These are phyloP conservation scores for Prionace glauca DNA, from an alignment of 2,797 vertebrate genomes.

Conservation along the genomic window DNA sequence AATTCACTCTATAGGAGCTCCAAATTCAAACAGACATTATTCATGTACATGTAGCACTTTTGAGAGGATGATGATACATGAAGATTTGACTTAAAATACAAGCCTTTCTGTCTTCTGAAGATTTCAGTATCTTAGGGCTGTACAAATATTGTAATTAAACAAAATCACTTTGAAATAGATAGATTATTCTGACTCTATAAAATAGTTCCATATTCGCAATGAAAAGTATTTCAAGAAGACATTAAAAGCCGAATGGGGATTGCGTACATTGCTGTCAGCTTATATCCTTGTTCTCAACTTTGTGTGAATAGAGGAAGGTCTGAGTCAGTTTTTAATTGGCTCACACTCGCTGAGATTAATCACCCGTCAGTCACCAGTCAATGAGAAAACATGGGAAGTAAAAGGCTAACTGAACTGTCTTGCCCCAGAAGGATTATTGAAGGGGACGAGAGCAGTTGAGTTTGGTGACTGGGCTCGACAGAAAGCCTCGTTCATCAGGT, in stretches of 20 bases:
- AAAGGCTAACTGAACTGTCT: not conserved
- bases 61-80: not conserved
- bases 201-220: not conserved
- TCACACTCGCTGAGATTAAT: not conserved
- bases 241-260: not conserved
- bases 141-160: not conserved
- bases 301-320: not conserved
- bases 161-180: not conserved
- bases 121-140: not conserved
- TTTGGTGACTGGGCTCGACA: not conserved
- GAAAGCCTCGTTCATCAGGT: not conserved
- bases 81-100: not conserved
- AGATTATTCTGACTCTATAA: not conserved
- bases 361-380: not conserved
- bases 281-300: not conserved
- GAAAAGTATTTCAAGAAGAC: not conserved
- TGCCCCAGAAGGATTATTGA: not conserved
- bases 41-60: not conserved
- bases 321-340: not conserved
- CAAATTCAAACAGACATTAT: not conserved
- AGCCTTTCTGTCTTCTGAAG: not conserved
- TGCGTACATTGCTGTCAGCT: not conserved
- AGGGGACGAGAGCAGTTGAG: not conserved
- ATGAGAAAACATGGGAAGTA: not conserved
- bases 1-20: not conserved